Conservation (phyloP, 1,140 invertebrate genomes). For the Capitella teleta region DNA sequence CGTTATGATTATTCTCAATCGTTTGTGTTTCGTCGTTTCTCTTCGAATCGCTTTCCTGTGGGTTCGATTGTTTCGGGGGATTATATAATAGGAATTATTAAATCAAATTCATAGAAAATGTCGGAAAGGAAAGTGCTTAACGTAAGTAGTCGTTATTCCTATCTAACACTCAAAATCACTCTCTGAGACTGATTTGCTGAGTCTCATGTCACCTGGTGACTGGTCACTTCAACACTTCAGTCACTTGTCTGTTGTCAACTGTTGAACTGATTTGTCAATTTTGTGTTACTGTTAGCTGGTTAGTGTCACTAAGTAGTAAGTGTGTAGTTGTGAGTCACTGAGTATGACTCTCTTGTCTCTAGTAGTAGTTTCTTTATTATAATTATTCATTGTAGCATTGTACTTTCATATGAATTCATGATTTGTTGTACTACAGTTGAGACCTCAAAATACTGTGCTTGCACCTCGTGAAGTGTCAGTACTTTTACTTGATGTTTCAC, state of each 20-base stretch:
- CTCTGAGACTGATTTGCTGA: too few species aligned
- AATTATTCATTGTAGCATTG: neutral
- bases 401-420: neutral
- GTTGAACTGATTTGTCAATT: neutral
- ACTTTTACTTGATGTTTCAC: neutral
- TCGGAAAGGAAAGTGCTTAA: conserved; percentile 86
- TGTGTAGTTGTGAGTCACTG: neutral
- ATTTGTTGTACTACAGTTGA: neutral
- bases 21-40: too few species aligned
- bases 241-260: neutral
- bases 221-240: too few species aligned
- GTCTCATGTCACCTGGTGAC: too few species aligned
- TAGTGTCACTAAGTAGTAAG: neutral
- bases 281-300: neutral
- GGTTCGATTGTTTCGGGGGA: too few species aligned
- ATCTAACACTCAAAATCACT: neutral
- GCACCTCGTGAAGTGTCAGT: neutral
- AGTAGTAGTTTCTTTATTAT: neutral
- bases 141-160: conserved; percentile 51
- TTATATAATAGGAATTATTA: too few species aligned
- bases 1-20: too few species aligned
- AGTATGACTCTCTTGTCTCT: neutral
- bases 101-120: too few species aligned
- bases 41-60: too few species aligned
- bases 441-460: neutral